Percentiles rank a stretch among this genome's conserved stretches.
These are phyloP conservation scores for Hyppa rectilinea DNA, from an alignment of 2,888 invertebrate species.

Conservation along the genomic window DNA sequence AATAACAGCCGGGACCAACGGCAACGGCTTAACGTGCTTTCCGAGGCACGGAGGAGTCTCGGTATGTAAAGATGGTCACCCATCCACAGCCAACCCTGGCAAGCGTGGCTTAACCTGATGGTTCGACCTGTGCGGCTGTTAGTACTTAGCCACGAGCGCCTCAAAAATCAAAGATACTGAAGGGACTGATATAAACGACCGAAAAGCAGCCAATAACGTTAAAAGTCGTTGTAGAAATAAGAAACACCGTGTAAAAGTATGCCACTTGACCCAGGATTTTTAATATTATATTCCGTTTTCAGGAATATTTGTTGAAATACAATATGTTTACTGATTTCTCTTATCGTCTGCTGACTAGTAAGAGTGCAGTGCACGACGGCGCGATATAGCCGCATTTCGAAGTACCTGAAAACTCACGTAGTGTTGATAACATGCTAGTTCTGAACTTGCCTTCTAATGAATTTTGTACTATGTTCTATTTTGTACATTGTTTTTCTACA, in stretches of 20 bases:
- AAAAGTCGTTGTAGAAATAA: not conserved
- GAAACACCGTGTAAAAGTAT: not conserved
- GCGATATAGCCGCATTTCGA: not conserved
- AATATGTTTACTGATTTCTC: not conserved
- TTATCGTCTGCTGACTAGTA: not conserved
- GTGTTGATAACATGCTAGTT: conserved; percentile 12
- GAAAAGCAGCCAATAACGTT: not conserved
- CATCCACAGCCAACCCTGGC: too few relatives aligned
- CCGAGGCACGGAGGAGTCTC: too few relatives aligned
- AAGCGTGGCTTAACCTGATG: too few relatives aligned
- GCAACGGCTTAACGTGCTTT: too few relatives aligned
- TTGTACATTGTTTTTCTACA: too few relatives aligned
- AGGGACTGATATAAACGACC: too few relatives aligned
- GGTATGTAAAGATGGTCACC: too few relatives aligned
- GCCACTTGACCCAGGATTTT: not conserved
- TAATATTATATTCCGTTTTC: not conserved
- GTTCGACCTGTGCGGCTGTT: too few relatives aligned
- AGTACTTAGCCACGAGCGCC: too few relatives aligned
- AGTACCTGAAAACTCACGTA: not conserved
- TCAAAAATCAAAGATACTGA: too few relatives aligned
- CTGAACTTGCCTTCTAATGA: not conserved
- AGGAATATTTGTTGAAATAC: not conserved
- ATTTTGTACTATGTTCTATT: not conserved
- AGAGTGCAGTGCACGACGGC: not conserved
- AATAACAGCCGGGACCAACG: too few relatives aligned